Conservation (phyloP, 1,140 invertebrate genomes). For the Drosophila quadrilineata region DNA sequence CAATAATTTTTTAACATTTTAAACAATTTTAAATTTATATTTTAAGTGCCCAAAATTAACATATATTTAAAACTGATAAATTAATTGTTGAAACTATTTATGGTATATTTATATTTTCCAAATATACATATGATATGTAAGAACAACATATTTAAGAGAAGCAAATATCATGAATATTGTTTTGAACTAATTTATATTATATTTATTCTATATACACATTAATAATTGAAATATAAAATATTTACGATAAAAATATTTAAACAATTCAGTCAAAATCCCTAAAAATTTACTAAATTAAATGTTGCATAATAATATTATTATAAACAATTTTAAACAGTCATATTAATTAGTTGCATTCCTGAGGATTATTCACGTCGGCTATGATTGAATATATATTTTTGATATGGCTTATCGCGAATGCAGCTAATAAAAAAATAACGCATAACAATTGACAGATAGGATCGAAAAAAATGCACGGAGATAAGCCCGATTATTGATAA, state of each 20-base stretch:
- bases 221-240: too few species aligned
- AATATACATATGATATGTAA: too few species aligned
- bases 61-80: background rate
- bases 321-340: background rate
- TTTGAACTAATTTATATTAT: background rate
- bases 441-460: conserved; percentile 1
- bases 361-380: background rate
- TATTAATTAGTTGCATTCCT: too few species aligned
- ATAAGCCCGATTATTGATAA: conserved; percentile 33
- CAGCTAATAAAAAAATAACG: conserved; percentile 9
- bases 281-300: too few species aligned
- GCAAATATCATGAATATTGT: background rate
- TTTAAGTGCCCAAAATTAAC: too few species aligned
- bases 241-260: too few species aligned
- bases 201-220: too few species aligned
- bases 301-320: background rate
- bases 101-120: too few species aligned
- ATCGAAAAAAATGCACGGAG: background rate
- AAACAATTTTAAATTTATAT: too few species aligned
- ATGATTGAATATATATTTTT: background rate
- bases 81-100: background rate
- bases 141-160: background rate
- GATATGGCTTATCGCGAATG: background rate
- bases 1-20: too few species aligned
- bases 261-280: too few species aligned